Evolutionary conservation across 2,113 vertebrate genomes (phyloP), one percentile per base, ranked within the genome.

Genomic region (Oriolus oriolus): DNA sequence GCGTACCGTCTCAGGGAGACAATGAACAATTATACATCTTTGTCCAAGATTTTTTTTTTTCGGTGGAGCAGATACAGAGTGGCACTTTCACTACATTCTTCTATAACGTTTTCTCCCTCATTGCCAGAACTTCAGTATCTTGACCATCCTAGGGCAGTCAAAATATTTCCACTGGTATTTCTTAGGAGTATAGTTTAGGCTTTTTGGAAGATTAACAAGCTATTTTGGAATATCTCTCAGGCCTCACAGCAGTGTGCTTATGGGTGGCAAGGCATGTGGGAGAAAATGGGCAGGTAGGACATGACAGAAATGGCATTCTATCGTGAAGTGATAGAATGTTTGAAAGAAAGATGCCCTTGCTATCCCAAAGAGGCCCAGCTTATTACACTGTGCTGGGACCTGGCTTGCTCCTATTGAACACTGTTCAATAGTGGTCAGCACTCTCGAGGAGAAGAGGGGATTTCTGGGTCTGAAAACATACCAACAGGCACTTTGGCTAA

Each of bases 351-450:
- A 35, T 53, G 16, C 16, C 50, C 13, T 35, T 53, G 39, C 33
- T 65, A 9, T 60, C 28, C 24, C 16, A 78, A 45, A 59, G 26
- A 50, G 53, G 13, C 7, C 61, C 2, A 10, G 19, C 13, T 84
- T 57, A 28, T 4, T 1, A 1, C 18, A 22, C 9, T 1, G 1
- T 80, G 22, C 26, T 44, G 31, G 20, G 30, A 26, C 24, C 16
- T 66, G 30, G 11, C 16, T 14, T 69, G 39, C 7, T 71, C 9
- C 23, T 57, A 2, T 11, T 53, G 49, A 77, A 17, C 11, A 41
- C 16, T 84, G 14, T n/a, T 89, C 2, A 3, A 12, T 53, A 31
- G 9, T n/a, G 18, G 21, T 28, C 20, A 89, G 30, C 37, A 87
- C 6, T 6, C 21, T 80, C 31, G 44, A 44, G 28, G n/a, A 65